Evolutionary conservation across 2,888 invertebrate species (phyloP).

Genomic region (Lamellibrachia columna): DNA sequence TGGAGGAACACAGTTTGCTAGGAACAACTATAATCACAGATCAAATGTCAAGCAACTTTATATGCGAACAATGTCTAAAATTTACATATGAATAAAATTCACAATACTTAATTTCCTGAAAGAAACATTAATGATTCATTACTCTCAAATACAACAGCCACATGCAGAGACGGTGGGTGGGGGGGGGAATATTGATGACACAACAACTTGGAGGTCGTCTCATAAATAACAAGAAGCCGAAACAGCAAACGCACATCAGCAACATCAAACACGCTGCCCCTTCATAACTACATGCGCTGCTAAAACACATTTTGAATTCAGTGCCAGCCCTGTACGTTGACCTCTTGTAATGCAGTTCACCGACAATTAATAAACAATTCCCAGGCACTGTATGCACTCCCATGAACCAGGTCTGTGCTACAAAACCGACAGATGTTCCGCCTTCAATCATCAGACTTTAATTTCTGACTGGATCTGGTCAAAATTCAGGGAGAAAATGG

Average conservation of each 20-base stretch:
- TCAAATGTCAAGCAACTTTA: not conserved
- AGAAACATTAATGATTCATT: not conserved
- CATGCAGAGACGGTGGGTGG: not conserved
- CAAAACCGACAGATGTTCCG: not conserved
- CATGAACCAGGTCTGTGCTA: not conserved
- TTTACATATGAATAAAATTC: not conserved
- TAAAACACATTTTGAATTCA: not conserved
- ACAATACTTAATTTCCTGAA: not conserved
- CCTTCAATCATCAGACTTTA: not conserved
- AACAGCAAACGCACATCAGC: not conserved
- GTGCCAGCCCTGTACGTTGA: not conserved
- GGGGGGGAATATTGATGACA: not conserved
- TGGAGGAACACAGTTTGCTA: not conserved
- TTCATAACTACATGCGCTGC: not conserved
- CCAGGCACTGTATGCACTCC: not conserved
- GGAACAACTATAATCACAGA: not conserved
- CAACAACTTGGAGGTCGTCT: not conserved
- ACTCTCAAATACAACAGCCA: not conserved
- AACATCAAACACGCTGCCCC: not conserved
- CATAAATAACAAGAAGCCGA: not conserved
- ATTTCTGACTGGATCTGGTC: too few relatives aligned
- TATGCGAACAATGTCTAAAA: not conserved
- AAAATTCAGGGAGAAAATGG: too few relatives aligned
- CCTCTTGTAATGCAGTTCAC: constrained; percentile 12
- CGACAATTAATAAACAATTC: not conserved